Conservation (phyloP, 2,797 vertebrate genomes). For the Paramormyrops hopkinsi region DNA sequence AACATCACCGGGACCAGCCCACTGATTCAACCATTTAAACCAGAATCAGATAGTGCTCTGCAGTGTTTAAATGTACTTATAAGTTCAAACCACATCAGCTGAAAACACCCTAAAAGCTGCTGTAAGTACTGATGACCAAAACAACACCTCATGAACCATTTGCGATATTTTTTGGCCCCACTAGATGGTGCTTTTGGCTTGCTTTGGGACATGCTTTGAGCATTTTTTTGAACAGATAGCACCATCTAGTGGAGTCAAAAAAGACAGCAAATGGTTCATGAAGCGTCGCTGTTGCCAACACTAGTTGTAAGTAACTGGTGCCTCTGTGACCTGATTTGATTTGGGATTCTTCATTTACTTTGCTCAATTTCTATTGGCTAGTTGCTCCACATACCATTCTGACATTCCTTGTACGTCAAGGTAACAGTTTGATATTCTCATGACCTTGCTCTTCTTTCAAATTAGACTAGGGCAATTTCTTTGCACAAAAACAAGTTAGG, state of each 20-base stretch:
- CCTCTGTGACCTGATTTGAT: neutral
- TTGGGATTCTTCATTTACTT: neutral
- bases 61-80: neutral
- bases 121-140: neutral
- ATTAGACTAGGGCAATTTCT: neutral
- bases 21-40: neutral
- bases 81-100: neutral
- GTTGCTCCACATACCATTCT: neutral
- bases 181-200: neutral
- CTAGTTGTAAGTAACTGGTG: neutral
- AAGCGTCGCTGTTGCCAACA: neutral
- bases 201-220: neutral
- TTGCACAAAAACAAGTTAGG: neutral
- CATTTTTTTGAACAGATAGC: neutral
- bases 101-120: neutral
- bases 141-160: neutral
- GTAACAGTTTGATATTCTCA: neutral
- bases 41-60: neutral
- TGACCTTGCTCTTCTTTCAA: neutral
- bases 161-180: neutral
- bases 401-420: neutral
- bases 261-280: neutral
- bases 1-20: constrained; percentile 40
- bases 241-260: neutral
- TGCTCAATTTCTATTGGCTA: neutral